Evolutionary conservation across 2,888 invertebrate species (phyloP), one percentile per base, ranked within the genome.

Genomic region (Boloria euphrosyne): DNA sequence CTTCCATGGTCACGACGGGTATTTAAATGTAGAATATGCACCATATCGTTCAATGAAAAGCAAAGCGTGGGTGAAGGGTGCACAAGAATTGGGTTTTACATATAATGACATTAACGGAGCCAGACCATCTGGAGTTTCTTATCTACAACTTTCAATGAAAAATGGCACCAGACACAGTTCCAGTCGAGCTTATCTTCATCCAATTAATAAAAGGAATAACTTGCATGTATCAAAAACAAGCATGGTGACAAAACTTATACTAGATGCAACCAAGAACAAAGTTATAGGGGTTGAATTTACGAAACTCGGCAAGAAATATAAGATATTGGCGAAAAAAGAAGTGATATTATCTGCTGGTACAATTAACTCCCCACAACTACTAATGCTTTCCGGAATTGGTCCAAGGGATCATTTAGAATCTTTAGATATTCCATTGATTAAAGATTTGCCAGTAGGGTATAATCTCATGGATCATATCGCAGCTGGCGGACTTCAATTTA

Each of bases 381-480:
- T 97, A 17, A 95, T 97, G 95, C 82, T 97, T 16, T 96, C 96
- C 3, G 97, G 97, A 4, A 93, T 97, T 10, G 96, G 96, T 1
- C 95, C 95, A 0, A 91, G 82, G 67, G 84, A 90, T 43, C 94
- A 95, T 76, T 85, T 96, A 58, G 85, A 91, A 67, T 83, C 93
- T 1, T 78, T 93, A 67, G 91, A 92, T 51, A 94, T 95, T 49
- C 84, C 92, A 1, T 87, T 93, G 0, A 74, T 94, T 0, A 87
- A 90, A 76, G 93, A 95, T 80, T 85, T 94, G 44, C 92, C 92
- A 6, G 95, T 96, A 0, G 96, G 96, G 2, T 90, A 94, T 69
- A 95, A 95, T 76, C 83, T 96, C 4, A 95, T 95, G 93, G 96
- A 96, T 76, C 95, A 96, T 77, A 93, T 95, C 18, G 93, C 93